phyloP scores from a whole-genome alignment of 2,888 invertebrate species.

The Oligia fasciuncula region DNA sequence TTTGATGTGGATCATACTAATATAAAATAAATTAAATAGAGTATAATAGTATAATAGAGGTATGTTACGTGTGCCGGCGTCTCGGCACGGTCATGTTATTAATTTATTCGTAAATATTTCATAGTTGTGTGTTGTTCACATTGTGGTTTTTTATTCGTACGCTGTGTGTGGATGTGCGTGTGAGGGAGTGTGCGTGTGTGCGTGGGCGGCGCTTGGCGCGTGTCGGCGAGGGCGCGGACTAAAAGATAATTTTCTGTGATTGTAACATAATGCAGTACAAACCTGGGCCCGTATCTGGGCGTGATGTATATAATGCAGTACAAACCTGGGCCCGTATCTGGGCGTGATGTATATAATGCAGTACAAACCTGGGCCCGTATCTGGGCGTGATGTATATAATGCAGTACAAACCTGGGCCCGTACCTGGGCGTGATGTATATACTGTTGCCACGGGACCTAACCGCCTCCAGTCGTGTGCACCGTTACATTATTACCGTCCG shows the following conservation, averaged over 20 bases:
- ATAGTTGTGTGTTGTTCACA: conserved; percentile 74
- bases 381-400: neutral
- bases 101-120: conserved; percentile 68
- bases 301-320: conserved; percentile 2
- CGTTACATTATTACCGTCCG: neutral
- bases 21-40: conserved; percentile 68
- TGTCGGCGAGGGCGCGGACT: conserved; percentile 6
- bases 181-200: conserved; percentile 32
- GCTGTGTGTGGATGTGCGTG: conserved; percentile 57
- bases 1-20: conserved; percentile 80
- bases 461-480: neutral
- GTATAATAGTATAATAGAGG: conserved; percentile 63
- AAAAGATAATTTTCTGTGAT: neutral
- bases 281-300: neutral
- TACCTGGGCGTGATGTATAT: conserved; percentile 1
- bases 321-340: neutral
- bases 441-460: conserved; percentile 6
- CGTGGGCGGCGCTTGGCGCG: conserved; percentile 22
- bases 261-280: neutral
- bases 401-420: neutral
- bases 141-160: conserved; percentile 68
- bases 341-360: neutral
- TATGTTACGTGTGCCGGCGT: conserved; percentile 55
- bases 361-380: neutral
- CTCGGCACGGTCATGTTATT: conserved; percentile 63